Evolutionary conservation across 2,113 vertebrate genomes (phyloP).

Genomic region (Hiodon alosoides): DNA sequence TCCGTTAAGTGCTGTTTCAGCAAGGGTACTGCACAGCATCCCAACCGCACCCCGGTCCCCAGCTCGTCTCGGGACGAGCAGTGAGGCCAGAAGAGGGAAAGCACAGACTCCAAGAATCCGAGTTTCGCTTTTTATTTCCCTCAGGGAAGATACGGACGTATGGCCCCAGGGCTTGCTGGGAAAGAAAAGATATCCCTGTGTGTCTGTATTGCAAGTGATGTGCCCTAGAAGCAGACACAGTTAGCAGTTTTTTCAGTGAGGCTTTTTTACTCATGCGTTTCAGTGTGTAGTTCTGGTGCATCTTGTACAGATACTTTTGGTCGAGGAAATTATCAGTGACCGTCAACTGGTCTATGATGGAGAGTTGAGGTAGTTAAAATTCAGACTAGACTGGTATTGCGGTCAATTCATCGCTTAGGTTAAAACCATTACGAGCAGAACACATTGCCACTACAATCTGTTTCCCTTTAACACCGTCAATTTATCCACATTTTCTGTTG

Average conservation of each 20-base stretch:
- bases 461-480: too few relatives aligned
- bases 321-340: too few relatives aligned
- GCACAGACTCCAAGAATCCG: neutral
- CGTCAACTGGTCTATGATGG: too few relatives aligned
- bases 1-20: constrained; percentile 40
- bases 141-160: neutral
- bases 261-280: neutral
- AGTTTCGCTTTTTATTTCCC: neutral
- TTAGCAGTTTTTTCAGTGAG: neutral
- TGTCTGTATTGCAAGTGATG: neutral
- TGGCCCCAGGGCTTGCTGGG: neutral
- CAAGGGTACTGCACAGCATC: constrained; percentile 17
- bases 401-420: too few relatives aligned
- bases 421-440: too few relatives aligned
- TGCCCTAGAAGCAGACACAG: neutral
- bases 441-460: too few relatives aligned
- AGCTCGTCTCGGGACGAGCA: neutral
- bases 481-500: too few relatives aligned
- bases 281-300: neutral
- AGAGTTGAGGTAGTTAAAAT: too few relatives aligned
- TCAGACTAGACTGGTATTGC: too few relatives aligned
- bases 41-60: neutral
- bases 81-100: neutral
- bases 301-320: neutral
- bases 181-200: neutral